Percentiles rank a stretch among this genome's conserved stretches.
Conservation (phyloP, 2,888 invertebrate species). For the Heterodera filipjevi region DNA sequence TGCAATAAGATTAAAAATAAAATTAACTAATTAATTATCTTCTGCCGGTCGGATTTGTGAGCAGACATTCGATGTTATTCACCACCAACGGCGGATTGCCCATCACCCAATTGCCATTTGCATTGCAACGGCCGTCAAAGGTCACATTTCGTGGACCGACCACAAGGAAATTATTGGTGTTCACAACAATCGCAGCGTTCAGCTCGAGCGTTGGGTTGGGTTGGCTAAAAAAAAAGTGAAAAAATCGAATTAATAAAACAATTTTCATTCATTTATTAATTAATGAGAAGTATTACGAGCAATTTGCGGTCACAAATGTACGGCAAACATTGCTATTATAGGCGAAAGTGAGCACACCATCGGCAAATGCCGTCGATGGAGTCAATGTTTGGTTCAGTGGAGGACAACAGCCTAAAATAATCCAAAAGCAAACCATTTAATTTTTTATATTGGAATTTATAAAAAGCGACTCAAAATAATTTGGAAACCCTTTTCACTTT, state of each 20-base stretch:
- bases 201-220: slow-evolving; percentile 22
- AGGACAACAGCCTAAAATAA: slow-evolving; percentile 26
- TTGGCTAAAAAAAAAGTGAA: not conserved
- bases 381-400: slow-evolving; percentile 19
- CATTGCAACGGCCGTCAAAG: slow-evolving; percentile 11
- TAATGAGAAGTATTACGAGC: slow-evolving; percentile 25
- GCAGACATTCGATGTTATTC: slow-evolving; percentile 26
- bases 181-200: slow-evolving; percentile 31
- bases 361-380: slow-evolving; percentile 23
- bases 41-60: slow-evolving; percentile 27
- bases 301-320: slow-evolving; percentile 30
- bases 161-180: slow-evolving; percentile 22
- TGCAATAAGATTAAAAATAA: not conserved
- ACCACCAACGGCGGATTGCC: slow-evolving; percentile 26
- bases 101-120: slow-evolving; percentile 16
- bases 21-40: not conserved
- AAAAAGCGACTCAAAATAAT: no score
- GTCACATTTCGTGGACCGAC: slow-evolving; percentile 23
- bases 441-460: no score
- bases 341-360: slow-evolving; percentile 33
- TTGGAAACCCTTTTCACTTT: no score
- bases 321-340: slow-evolving; percentile 33
- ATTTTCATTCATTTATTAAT: not conserved
- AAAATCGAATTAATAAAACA: slow-evolving; percentile 10
- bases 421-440: not conserved